phyloP scores from a whole-genome alignment of 2,888 invertebrate genomes.

The Stenchaetothrips biformis region DNA sequence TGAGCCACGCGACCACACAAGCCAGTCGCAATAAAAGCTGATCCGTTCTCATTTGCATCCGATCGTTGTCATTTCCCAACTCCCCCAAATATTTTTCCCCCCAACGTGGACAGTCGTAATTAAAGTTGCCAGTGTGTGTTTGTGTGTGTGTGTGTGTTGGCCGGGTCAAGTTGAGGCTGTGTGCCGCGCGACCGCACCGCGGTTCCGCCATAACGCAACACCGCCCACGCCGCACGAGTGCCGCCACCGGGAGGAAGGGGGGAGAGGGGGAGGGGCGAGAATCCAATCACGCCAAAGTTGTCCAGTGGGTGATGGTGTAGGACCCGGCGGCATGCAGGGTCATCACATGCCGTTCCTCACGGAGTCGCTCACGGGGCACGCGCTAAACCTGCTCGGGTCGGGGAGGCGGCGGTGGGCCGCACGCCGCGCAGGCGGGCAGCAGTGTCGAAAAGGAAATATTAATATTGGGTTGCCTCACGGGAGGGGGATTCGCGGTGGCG shows the following conservation, averaged over 20 bases:
- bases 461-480: not conserved
- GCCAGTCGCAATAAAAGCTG: not conserved
- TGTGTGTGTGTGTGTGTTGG: too few species aligned
- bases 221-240: not conserved
- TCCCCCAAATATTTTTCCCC: too few species aligned
- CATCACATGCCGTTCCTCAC: not conserved
- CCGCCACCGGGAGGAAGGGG: not conserved
- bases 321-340: not conserved
- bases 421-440: not conserved
- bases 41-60: too few species aligned
- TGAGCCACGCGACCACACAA: not conserved
- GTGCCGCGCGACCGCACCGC: not conserved
- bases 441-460: not conserved
- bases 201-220: conserved; percentile 19
- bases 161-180: too few species aligned
- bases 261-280: not conserved
- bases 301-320: not conserved
- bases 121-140: too few species aligned
- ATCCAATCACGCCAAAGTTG: not conserved
- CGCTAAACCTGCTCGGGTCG: not conserved
- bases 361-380: not conserved
- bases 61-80: not conserved
- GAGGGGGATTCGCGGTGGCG: not conserved
- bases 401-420: not conserved
- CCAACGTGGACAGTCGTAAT: too few species aligned